Percentiles rank a stretch among this genome's conserved stretches.
These are phyloP conservation scores for Tapirus terrestris DNA, from an alignment of 2,113 vertebrate species.

Conservation along the genomic window DNA sequence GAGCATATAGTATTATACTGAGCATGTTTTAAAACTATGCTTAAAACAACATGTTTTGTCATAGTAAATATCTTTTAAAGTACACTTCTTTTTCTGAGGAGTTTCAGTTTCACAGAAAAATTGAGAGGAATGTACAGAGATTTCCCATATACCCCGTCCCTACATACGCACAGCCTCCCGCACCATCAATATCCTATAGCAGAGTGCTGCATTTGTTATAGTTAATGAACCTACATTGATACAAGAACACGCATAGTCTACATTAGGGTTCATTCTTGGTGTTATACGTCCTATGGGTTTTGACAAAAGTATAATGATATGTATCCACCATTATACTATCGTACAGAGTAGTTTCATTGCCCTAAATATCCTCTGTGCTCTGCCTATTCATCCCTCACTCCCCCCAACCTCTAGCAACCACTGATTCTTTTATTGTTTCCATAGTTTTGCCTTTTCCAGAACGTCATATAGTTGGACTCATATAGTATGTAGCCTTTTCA, in stretches of 20 bases:
- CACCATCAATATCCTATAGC: neutral
- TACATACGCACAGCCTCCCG: neutral
- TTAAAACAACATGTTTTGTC: neutral
- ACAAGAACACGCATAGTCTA: neutral
- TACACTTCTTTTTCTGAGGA: neutral
- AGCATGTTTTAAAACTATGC: neutral
- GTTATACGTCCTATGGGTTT: neutral
- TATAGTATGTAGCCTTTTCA: neutral
- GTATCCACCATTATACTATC: neutral
- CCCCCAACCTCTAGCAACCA: neutral
- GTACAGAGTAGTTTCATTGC: neutral
- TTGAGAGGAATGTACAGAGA: neutral
- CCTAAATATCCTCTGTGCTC: neutral
- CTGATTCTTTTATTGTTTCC: neutral
- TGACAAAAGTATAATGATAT: neutral
- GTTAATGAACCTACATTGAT: neutral
- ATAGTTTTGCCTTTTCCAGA: neutral
- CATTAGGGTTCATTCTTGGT: neutral
- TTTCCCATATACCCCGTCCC: neutral
- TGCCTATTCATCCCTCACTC: neutral
- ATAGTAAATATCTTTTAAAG: neutral
- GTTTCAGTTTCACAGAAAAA: neutral
- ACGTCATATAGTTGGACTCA: neutral
- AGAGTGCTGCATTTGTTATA: neutral
- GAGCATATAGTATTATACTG: neutral